phyloP scores from a whole-genome alignment of 37 sponge, comb jelly and placozoan genomes.

The Agelas oroides region DNA sequence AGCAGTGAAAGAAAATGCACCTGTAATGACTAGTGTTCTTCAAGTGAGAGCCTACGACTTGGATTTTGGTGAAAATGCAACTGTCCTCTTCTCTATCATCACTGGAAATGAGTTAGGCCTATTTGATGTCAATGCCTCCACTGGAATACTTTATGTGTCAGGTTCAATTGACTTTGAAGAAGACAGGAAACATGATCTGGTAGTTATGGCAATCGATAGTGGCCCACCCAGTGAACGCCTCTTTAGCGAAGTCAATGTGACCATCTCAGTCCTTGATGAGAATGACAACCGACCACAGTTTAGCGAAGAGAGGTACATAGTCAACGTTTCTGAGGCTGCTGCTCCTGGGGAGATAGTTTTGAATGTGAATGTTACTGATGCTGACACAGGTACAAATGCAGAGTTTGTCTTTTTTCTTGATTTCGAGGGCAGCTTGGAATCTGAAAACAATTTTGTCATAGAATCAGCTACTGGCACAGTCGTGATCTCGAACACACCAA shows the following conservation, averaged over 20 bases:
- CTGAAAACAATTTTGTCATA: slow-evolving; percentile 35
- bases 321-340: slow-evolving; percentile 32
- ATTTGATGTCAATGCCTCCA: slow-evolving; percentile 36
- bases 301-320: slow-evolving; percentile 15
- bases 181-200: slow-evolving; percentile 17
- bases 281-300: slow-evolving; percentile 70
- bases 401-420: slow-evolving; percentile 50
- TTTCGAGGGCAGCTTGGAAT: neutral
- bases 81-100: slow-evolving; percentile 41
- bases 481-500: slow-evolving; percentile 2
- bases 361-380: slow-evolving; percentile 64
- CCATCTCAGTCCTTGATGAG: slow-evolving; percentile 30
- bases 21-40: slow-evolving; percentile 9
- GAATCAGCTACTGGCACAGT: slow-evolving; percentile 52
- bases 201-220: slow-evolving; percentile 59
- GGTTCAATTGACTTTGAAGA: slow-evolving; percentile 57
- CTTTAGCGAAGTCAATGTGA: slow-evolving; percentile 41
- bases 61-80: slow-evolving; percentile 65
- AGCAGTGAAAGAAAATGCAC: slow-evolving; percentile 41
- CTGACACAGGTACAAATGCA: slow-evolving; percentile 69
- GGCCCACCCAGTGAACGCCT: slow-evolving; percentile 30
- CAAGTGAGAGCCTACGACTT: slow-evolving; percentile 53
- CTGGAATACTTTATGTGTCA: slow-evolving; percentile 55
- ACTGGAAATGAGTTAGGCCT: slow-evolving; percentile 15
- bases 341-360: slow-evolving; percentile 23